phyloP scores from a whole-genome alignment of 2,797 vertebrate genomes.

The Anas flavirostris region DNA sequence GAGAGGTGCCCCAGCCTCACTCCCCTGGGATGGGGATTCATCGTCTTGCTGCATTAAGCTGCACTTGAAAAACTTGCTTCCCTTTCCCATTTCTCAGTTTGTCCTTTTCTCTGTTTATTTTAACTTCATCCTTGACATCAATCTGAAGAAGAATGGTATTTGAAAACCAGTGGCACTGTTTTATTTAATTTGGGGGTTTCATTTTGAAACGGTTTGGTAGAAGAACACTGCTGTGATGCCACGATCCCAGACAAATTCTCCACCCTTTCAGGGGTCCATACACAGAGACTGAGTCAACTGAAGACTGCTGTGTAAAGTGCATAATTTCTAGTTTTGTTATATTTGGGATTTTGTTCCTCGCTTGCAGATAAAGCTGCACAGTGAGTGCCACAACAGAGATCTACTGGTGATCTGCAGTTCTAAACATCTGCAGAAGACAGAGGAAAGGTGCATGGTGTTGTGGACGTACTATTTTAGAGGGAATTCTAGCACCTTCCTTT shows the following conservation, averaged over 20 bases:
- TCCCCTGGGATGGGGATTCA: neutral
- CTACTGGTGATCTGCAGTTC: neutral
- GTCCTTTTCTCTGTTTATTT: neutral
- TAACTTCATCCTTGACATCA: neutral
- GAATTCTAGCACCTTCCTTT: neutral
- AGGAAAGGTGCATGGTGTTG: neutral
- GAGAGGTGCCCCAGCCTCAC: neutral
- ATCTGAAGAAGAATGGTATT: neutral
- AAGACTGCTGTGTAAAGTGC: neutral
- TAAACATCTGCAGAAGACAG: neutral
- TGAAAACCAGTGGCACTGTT: neutral
- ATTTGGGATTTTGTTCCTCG: neutral
- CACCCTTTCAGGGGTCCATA: neutral
- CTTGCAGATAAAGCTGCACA: fast-evolving
- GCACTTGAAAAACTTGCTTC: neutral
- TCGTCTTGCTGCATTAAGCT: neutral
- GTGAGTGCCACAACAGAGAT: fast-evolving
- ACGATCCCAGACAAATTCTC: neutral
- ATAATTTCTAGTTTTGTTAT: neutral
- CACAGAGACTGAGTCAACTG: neutral
- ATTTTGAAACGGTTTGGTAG: neutral
- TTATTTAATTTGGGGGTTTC: neutral
- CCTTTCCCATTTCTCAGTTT: neutral
- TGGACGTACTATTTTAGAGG: neutral
- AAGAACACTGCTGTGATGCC: neutral